phyloP scores from a whole-genome alignment of 2,888 invertebrate species.

The Hydrotaea cyrtoneurina region DNA sequence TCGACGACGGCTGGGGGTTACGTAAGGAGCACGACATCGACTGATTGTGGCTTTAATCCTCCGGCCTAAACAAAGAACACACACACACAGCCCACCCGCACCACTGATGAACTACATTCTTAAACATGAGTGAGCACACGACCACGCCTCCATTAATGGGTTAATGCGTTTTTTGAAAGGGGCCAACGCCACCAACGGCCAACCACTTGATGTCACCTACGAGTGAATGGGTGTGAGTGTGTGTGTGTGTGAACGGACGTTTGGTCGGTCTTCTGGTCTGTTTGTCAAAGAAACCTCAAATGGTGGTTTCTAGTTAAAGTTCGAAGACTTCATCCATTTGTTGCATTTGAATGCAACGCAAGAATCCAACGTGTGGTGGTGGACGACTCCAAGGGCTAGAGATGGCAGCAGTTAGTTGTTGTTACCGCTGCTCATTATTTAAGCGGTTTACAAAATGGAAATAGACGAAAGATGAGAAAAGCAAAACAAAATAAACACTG shows the following conservation, averaged over 20 bases:
- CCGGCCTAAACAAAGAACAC: background rate
- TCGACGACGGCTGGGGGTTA: background rate
- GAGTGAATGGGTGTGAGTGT: background rate
- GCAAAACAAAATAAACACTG: constrained; percentile 45
- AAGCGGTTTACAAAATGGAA: constrained; percentile 60
- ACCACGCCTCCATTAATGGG: constrained; percentile 53
- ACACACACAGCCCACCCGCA: background rate
- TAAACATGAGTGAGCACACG: background rate
- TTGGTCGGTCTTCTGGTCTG: background rate
- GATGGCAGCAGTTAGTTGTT: background rate
- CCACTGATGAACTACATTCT: constrained; percentile 7
- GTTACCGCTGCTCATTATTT: constrained; percentile 32
- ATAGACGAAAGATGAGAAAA: background rate
- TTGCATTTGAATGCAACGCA: constrained; percentile 18
- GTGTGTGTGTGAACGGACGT: background rate
- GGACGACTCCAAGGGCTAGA: background rate
- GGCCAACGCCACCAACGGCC: background rate
- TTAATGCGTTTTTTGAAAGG: constrained; percentile 50
- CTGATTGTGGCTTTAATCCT: background rate
- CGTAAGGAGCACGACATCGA: background rate
- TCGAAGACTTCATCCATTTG: constrained; percentile 35
- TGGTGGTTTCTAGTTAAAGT: constrained; percentile 11
- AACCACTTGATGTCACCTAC: background rate
- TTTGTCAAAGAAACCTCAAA: constrained; percentile 28
- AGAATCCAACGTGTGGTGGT: too few relatives aligned